Evolutionary conservation across 2,888 invertebrate genomes (phyloP), one percentile per base, ranked within the genome.

Genomic region (Microctonus brassicae): DNA sequence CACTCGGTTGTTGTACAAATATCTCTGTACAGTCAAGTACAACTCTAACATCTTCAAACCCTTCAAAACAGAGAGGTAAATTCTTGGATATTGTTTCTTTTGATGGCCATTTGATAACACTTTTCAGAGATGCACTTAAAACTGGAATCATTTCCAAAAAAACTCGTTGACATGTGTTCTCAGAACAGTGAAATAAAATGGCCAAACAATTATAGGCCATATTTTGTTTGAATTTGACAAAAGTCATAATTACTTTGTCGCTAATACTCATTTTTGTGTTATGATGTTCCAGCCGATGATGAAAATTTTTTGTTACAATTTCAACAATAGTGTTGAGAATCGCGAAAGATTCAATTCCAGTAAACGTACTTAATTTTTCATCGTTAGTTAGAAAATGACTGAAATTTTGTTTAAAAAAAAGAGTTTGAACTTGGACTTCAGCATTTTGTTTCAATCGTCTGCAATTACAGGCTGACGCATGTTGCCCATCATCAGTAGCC

Each of bases 21-120:
- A 81, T 73, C 69, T 81, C 81, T 1, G 77, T 79, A 63, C 80
- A 81, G 72, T 82, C 80, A n/a, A 83, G 65, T 0, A 82, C 77
- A 34, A 80, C 69, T 17, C 75, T 71, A 9, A 75, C 74, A 53
- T 76, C 71, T 42, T 65, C 52, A 76, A 76, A 82, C 5, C 75
- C 73, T 55, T 78, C 3, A 69, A 82, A 83, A 74, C 77, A 80
- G 34, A 64, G 69, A 10, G 80, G 80, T 47, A 79, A 74, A 75
- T 79, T 81, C 11, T 69, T 58, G 13, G 62, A 57, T 22, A 78
- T 77, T 75, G 79, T 77, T 61, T 77, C 74, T 55, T 72, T 72
- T 1, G 74, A 62, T 13, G 63, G 58, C 72, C 66, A 74, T 34
- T 34, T n/a, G 10, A 74, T 74, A 2, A 29, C 52, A 10, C 26